Evolutionary conservation across 2,888 invertebrate genomes (phyloP), one percentile per base, ranked within the genome.

Genomic region (Ctenicera cuprea): DNA sequence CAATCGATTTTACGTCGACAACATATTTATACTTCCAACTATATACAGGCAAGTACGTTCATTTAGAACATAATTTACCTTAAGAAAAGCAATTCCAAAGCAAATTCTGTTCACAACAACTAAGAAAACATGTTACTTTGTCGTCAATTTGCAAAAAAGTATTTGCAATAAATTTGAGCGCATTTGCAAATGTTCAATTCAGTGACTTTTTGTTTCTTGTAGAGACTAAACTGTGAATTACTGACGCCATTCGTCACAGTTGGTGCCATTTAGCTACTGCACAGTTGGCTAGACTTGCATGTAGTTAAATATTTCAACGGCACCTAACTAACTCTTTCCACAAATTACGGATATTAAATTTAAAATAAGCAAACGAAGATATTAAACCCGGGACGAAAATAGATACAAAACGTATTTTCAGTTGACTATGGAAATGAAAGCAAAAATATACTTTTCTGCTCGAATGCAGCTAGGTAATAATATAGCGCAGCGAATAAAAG

Each of bases 161-260:
- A 14, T 57, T 30, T 59, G 4, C n/a, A 33, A n/a, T n/a, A 16
- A 57, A 18, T 57, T 18, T 5, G 1, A 37, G 14, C 16, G 43
- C 12, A 43, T 22, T 57, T 62, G 41, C 26, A 41, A 62, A 62
- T 18, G 18, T 20, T 62, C 41, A 30, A 62, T 62, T 43, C 26
- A 22, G 62, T 7, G 22, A 59, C 61, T 69, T 69, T 67, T 69
- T 61, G 30, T 43, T 45, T 9, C 18, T 62, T 30, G 41, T 22
- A 30, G 63, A 69, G 57, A 20, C 26, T 45, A 18, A 41, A 68
- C 59, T 30, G 45, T 73, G 48, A 73, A 73, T 73, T 73, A 73
- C 61, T 73, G 68, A 64, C 68, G 68, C 73, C 57, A 69, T 73
- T 52, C 64, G 73, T 73, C 73, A 73, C 73, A 73, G 73, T 69